phyloP scores from a whole-genome alignment of 2,797 vertebrate species.

The Chrysocyon brachyurus region DNA sequence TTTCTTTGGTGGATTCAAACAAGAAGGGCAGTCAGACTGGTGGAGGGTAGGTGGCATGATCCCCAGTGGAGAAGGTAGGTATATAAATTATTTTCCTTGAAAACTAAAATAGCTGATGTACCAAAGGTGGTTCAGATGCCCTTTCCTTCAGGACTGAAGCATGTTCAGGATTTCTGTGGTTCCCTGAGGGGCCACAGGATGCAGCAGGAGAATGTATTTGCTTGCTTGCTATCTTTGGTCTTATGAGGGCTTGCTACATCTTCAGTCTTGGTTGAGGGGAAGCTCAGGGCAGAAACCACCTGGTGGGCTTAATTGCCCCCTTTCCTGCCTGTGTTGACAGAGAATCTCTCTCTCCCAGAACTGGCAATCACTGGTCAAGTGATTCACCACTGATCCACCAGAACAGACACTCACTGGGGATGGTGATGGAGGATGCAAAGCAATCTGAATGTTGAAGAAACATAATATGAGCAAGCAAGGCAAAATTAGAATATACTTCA shows the following conservation, averaged over 20 bases:
- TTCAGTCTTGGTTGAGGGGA: background rate
- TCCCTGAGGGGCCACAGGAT: accelerated
- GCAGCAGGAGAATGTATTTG: background rate
- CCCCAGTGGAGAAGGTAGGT: background rate
- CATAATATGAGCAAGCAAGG: background rate
- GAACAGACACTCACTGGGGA: background rate
- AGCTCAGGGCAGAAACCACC: background rate
- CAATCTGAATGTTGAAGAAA: background rate
- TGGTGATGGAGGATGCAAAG: background rate
- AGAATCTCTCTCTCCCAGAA: background rate
- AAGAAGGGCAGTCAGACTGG: background rate
- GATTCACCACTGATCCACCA: background rate
- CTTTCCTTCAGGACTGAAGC: background rate
- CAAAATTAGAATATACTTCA: background rate
- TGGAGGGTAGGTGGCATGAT: background rate
- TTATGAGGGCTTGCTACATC: background rate
- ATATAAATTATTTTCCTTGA: background rate
- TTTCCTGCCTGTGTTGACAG: background rate
- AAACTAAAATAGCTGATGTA: background rate
- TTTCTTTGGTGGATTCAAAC: background rate
- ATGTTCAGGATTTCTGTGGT: background rate
- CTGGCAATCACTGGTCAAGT: background rate
- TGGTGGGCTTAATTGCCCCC: background rate
- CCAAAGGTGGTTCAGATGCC: background rate
- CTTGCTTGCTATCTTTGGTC: background rate